These are phyloP conservation scores for Staurois parvus DNA, from an alignment of 2,797 vertebrate genomes.

Conservation along the genomic window DNA sequence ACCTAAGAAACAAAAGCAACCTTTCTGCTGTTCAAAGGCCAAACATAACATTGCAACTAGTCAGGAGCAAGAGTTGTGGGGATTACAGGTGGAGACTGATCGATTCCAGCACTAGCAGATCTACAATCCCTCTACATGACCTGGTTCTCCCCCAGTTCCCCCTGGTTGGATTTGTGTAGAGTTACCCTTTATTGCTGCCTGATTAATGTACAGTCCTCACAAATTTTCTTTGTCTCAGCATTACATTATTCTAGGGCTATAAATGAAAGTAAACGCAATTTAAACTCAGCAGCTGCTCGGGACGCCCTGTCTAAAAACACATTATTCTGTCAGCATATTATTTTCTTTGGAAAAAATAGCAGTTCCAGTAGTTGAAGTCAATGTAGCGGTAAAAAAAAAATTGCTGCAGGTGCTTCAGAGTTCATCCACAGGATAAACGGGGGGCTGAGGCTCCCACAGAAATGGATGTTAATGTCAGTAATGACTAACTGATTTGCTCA, in stretches of 20 bases:
- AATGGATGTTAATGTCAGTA: slow-evolving; percentile 78
- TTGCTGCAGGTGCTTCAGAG: slow-evolving; percentile 76
- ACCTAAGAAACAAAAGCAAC: background rate
- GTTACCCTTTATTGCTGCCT: slow-evolving; percentile 1
- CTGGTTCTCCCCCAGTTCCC: background rate
- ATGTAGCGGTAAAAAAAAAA: slow-evolving; percentile 74
- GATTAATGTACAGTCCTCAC: slow-evolving; percentile 13
- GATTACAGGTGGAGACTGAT: background rate
- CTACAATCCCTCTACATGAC: background rate
- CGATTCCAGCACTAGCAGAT: background rate
- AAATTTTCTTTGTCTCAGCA: slow-evolving; percentile 34
- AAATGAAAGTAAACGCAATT: slow-evolving; percentile 37
- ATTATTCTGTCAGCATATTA: slow-evolving; percentile 78
- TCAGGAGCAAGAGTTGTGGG: background rate
- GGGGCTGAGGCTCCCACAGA: slow-evolving; percentile 75
- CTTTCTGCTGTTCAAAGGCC: background rate
- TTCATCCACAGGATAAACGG: slow-evolving; percentile 75
- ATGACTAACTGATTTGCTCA: slow-evolving; percentile 77
- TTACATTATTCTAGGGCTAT: slow-evolving; percentile 35
- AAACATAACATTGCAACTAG: background rate
- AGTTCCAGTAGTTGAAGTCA: slow-evolving; percentile 73
- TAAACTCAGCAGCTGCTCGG: slow-evolving; percentile 71
- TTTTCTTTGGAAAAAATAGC: slow-evolving; percentile 80
- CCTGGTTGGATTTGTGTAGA: background rate
- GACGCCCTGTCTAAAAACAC: slow-evolving; percentile 73